A percentile compares a stretch with the other conserved stretches of the same genome.
These are phyloP conservation scores for Monarcha castaneiventris DNA, from an alignment of 2,113 vertebrate species.

Conservation along the genomic window DNA sequence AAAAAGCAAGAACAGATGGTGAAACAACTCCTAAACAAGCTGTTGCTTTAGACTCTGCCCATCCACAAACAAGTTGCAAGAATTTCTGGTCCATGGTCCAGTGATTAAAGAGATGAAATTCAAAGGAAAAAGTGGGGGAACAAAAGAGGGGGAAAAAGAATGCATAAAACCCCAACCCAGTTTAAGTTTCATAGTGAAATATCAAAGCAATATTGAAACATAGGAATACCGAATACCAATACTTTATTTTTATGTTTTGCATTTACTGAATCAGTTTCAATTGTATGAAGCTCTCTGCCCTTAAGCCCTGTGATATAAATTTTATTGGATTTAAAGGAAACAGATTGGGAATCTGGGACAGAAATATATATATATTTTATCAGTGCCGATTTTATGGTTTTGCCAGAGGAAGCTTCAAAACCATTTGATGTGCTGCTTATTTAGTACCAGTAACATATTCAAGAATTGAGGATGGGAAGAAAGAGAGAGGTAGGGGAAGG, in stretches of 20 bases:
- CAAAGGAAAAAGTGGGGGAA: constrained; percentile 65
- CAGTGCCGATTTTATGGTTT: constrained; percentile 40
- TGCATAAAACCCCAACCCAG: constrained; percentile 76
- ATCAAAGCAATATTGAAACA: constrained; percentile 81
- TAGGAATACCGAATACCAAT: constrained; percentile 76
- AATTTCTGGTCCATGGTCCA: constrained; percentile 71
- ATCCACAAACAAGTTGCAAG: constrained; percentile 64
- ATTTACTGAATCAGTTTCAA: constrained; percentile 72
- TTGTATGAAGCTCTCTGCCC: constrained; percentile 58
- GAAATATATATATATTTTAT: constrained; percentile 33
- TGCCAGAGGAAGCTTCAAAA: constrained; percentile 52
- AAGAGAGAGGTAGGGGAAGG: not conserved
- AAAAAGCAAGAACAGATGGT: constrained; percentile 73
- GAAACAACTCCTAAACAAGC: constrained; percentile 36
- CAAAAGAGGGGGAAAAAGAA: constrained; percentile 69
- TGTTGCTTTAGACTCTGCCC: constrained; percentile 41
- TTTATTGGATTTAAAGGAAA: constrained; percentile 74
- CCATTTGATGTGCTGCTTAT: constrained; percentile 53
- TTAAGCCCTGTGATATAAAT: constrained; percentile 54
- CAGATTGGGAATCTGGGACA: constrained; percentile 70
- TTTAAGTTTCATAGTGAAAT: constrained; percentile 77
- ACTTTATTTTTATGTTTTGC: constrained; percentile 72
- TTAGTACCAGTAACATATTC: constrained; percentile 10
- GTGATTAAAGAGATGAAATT: constrained; percentile 76
- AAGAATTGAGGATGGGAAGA: not conserved